phyloP scores from a whole-genome alignment of 2,113 vertebrate genomes.

The Enhydra lutris region DNA sequence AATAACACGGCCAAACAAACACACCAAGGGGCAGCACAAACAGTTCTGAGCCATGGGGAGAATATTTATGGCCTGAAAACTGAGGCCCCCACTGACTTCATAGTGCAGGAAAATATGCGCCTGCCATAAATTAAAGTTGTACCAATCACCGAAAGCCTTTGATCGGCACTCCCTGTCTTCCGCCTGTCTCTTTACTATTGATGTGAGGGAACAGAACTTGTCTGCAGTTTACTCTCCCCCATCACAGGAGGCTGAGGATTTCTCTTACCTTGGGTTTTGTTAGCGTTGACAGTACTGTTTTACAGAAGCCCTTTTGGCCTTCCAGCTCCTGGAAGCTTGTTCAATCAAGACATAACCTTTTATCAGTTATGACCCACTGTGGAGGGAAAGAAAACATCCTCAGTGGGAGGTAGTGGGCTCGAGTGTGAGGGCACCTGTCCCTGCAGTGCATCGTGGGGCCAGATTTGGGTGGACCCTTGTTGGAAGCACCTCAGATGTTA shows the following conservation, averaged over 20 bases:
- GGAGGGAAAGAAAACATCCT: background rate
- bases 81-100: background rate
- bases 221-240: slow-evolving; percentile 10
- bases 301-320: slow-evolving; percentile 49
- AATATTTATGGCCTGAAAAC: background rate
- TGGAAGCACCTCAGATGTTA: background rate
- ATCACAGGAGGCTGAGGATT: background rate
- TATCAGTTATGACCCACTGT: slow-evolving; percentile 58
- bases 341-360: slow-evolving; percentile 64
- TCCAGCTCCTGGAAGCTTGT: slow-evolving; percentile 32
- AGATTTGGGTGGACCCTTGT: slow-evolving; percentile 9
- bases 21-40: fast-evolving
- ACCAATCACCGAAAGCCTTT: background rate
- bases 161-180: background rate
- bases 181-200: background rate
- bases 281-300: slow-evolving; percentile 18
- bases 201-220: background rate
- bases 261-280: slow-evolving; percentile 19
- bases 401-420: background rate
- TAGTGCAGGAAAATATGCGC: background rate
- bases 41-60: background rate
- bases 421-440: background rate
- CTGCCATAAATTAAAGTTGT: background rate
- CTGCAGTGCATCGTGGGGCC: background rate
- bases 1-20: background rate